phyloP scores from a whole-genome alignment of 2,113 vertebrate species.

The Tiliqua scincoides region DNA sequence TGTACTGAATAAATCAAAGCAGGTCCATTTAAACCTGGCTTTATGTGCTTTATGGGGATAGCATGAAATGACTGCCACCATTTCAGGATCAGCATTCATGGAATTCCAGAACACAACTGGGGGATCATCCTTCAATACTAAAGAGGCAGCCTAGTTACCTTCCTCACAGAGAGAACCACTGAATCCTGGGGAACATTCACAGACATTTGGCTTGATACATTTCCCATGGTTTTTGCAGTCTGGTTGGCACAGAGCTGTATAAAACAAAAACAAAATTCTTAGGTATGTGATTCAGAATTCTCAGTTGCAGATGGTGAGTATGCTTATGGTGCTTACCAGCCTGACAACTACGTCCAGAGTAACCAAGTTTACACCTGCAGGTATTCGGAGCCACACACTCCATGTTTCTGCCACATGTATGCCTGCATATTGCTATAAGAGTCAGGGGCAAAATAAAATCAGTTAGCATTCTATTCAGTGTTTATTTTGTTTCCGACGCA shows the following conservation, averaged over 20 bases:
- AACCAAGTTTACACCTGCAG: slow-evolving; percentile 88
- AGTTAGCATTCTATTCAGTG: background rate
- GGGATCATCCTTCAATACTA: background rate
- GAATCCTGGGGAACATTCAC: slow-evolving; percentile 82
- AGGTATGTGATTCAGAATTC: slow-evolving; percentile 19
- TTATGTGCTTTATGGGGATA: background rate
- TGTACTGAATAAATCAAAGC: background rate
- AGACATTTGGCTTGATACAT: slow-evolving; percentile 84
- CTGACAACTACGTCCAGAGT: slow-evolving; percentile 84
- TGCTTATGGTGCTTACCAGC: slow-evolving; percentile 78
- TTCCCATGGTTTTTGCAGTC: slow-evolving; percentile 89
- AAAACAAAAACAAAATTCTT: slow-evolving; percentile 54
- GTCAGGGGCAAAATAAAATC: slow-evolving; percentile 32
- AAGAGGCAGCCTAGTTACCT: slow-evolving; percentile 73
- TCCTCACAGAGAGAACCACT: slow-evolving; percentile 82
- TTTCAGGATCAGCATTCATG: background rate
- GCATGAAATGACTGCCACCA: background rate
- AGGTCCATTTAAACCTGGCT: background rate
- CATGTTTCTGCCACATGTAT: slow-evolving; percentile 85
- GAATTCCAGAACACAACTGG: background rate
- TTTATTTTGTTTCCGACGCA: too few relatives aligned
- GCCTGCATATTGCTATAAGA: slow-evolving; percentile 84
- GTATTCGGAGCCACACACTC: slow-evolving; percentile 85
- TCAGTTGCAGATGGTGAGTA: slow-evolving; percentile 22
- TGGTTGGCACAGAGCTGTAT: slow-evolving; percentile 85